Evolutionary conservation across 2,888 invertebrate species (phyloP).

Genomic region (Bhutanitis thaidina): DNA sequence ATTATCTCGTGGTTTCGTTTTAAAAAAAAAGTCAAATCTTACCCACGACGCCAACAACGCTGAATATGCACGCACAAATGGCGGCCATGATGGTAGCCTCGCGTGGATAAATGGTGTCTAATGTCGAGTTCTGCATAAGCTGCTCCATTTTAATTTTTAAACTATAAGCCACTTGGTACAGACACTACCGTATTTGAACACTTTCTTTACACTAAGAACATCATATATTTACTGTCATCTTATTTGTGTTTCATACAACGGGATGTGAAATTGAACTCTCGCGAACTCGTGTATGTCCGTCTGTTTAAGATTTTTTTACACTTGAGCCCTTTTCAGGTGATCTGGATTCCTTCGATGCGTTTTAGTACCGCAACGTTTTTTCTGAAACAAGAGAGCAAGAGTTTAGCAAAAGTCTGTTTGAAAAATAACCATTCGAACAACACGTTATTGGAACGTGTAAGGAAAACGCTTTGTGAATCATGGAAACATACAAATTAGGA

Average conservation of each 20-base stretch:
- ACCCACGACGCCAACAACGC: conserved; percentile 89
- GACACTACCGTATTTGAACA: background rate
- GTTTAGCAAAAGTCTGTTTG: background rate
- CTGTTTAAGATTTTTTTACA: background rate
- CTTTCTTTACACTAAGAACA: background rate
- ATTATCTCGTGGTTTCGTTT: no score
- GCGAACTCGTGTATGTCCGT: background rate
- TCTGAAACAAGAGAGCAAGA: conserved; percentile 15
- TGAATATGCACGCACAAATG: conserved; percentile 88
- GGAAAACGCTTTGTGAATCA: no score
- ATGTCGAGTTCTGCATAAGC: conserved; percentile 33
- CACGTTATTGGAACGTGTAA: conserved; percentile 3
- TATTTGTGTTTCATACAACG: background rate
- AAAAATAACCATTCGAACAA: conserved; percentile 3
- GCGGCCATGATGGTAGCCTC: conserved; percentile 89
- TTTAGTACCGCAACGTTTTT: background rate
- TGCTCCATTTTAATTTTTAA: conserved; percentile 40
- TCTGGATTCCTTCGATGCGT: conserved; percentile 4
- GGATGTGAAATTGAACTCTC: background rate
- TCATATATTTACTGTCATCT: background rate
- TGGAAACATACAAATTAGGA: no score
- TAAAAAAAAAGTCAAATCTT: conserved; percentile 61
- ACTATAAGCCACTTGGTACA: conserved; percentile 6
- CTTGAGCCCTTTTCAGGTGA: background rate
- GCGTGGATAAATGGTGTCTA: conserved; percentile 80